These are phyloP conservation scores for Narcine bancroftii DNA, from an alignment of 2,113 vertebrate species.

Conservation along the genomic window DNA sequence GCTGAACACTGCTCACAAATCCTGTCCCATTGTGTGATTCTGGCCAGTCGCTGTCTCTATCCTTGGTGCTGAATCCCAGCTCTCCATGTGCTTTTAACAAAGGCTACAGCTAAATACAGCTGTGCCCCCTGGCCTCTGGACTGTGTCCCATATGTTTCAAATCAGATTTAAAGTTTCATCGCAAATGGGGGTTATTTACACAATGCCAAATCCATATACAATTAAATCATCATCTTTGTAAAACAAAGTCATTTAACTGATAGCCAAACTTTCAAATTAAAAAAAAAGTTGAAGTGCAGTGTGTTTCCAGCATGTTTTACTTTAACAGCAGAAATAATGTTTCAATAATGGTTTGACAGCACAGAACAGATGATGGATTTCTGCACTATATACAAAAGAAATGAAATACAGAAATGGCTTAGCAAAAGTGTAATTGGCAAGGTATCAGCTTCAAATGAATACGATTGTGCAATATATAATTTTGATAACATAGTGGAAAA, in stretches of 20 bases:
- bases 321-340: no score
- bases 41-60: constrained; percentile 10
- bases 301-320: not conserved
- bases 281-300: not conserved
- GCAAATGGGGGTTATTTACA: not conserved
- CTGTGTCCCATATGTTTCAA: not conserved
- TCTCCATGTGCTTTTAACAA: not conserved
- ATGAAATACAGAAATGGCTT: no score
- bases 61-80: constrained; percentile 6
- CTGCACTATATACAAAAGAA: no score
- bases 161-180: not conserved
- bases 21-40: constrained; percentile 52
- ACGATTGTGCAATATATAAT: no score
- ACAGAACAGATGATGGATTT: no score
- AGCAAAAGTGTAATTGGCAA: no score
- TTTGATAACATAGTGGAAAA: no score
- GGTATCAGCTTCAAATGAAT: no score
- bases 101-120: not conserved
- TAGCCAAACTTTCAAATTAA: not conserved
- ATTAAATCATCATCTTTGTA: not conserved
- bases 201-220: not conserved
- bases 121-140: not conserved
- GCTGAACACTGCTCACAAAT: no score
- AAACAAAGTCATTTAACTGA: not conserved
- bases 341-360: no score